Base-by-base conservation (phyloP, 2,888 invertebrate genomes). In the Orchesella flavescens region DNA sequence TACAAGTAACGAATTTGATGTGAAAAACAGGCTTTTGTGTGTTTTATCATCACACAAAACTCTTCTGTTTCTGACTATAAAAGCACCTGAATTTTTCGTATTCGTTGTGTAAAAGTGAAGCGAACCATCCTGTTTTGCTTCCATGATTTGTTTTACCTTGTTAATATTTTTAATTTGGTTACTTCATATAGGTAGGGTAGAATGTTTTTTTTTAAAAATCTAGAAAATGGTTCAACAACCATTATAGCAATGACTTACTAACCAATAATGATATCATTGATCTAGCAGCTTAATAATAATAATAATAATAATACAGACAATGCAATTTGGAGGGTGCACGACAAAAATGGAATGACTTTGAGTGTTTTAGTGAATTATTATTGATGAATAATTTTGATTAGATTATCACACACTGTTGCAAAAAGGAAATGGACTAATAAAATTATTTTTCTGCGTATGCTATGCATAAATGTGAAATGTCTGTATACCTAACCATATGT, bases 271-370 rank as follows among this genome's bases (percentile, higher is more conserved):
- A 34, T 34, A 34, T 34, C 34, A 34, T 34, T 34, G 34, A 7
- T 34, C 3, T 34, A 7, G 34, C 34, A 34, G 34, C 34, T n/a
- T n/a, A n/a, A n/a, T n/a, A n/a, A n/a, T n/a, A n/a, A 34, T 7
- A 34, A 4, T 34, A 34, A 34, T 7, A 34, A 4, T 34, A 34
- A 4, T 34, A 34, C 7, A 34, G 34, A 34, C n/a, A 34, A 34
- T 2, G 34, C 34, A 34, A 34, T 34, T 34, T 34, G 2, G 34
- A 34, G 34, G 34, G 34, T 63, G 46, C 63, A 82, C 23, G 82
- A 82, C 76, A 76, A 76, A 76, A 44, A 76, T 82, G 76, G 82
- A 34, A 43, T 74, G 81, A 75, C 81, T 80, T 80, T 74, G 75
- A 81, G 63, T 71, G 24, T 74, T 81, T 59, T 69, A 55, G 68